Base-by-base conservation (phyloP, 1,140 invertebrate species). In the Rhynchophorus ferrugineus region DNA sequence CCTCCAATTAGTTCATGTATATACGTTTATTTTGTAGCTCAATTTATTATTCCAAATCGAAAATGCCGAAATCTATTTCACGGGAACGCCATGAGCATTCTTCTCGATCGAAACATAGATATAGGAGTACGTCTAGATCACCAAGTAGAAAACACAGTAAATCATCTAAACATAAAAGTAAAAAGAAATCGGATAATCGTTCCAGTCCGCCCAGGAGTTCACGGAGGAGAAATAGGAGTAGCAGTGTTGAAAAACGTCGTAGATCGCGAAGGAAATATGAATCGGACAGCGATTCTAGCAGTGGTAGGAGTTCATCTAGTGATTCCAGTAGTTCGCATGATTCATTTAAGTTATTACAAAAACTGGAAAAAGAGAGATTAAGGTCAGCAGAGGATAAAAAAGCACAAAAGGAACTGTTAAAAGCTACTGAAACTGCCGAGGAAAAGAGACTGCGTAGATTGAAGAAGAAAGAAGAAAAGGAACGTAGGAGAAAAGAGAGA, bases 391-490 rank as follows among this genome's bases (percentile, higher is more conserved):
- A 85, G 46, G 82, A 89, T 42, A 78, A 75, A 22, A 81, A 78
- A 52, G 78, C 78, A 5, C 74, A 84, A 58, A 97, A 96, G 62
- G 89, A 94, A 59, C 49, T 85, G 24, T 66, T 87, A 59, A 98
- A 98, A 74, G 82, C 87, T 0, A 82, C 82, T 36, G 95, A 98
- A 77, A 97, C 95, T 1, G 88, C 93, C 1, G 94, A 97, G 70
- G 92, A 98, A 65, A 98, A 97, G 67, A 47, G 64, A 35, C 57
- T 88, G 9, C 75, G 95, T 34, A 77, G 95, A 42, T 70, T 98
- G 24, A 77, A 77, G 38, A 96, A 97, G 61, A 97, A 97, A 67
- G 84, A 94, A 70, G 82, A 81, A 0, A 98, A 98, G 68, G 93
- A 96, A 72, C 75, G 87, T 16, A 86, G 85, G 52, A 71, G 89